Evolutionary conservation across 2,797 vertebrate genomes (phyloP).

Genomic region (Geotria australis): DNA sequence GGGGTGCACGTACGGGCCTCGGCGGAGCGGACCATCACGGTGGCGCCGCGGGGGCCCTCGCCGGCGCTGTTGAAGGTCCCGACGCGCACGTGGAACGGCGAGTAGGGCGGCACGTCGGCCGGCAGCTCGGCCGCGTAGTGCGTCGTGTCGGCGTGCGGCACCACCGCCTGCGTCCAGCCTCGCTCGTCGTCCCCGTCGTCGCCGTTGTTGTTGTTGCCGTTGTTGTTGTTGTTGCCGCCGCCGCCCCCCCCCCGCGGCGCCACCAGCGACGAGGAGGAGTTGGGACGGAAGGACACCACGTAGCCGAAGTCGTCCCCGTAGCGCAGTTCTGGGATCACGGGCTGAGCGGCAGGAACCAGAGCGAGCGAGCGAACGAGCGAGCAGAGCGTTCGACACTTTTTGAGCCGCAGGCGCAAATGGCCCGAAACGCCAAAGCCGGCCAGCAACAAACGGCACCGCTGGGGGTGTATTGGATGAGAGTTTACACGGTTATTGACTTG

Average conservation of each 20-base stretch:
- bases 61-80: conserved; percentile 52
- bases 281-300: conserved; percentile 36
- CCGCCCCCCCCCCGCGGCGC: too few species aligned
- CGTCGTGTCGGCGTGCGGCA: conserved; percentile 37
- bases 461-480: background rate
- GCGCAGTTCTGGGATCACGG: conserved; percentile 57
- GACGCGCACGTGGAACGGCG: conserved; percentile 68
- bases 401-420: background rate
- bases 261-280: background rate
- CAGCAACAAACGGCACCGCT: background rate
- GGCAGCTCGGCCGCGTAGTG: conserved; percentile 54
- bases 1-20: conserved; percentile 39
- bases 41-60: conserved; percentile 66
- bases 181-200: background rate
- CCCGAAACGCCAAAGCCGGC: background rate
- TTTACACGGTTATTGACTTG: too few species aligned
- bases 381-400: background rate
- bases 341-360: conserved; percentile 14
- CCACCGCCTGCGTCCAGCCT: conserved; percentile 21
- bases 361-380: background rate
- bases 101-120: conserved; percentile 19
- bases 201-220: conserved; percentile 5
- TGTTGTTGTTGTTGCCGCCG: too few species aligned
- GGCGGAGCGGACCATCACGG: conserved; percentile 42
- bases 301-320: conserved; percentile 79